phyloP scores from a whole-genome alignment of 2,888 invertebrate species.

The Cantharis flavilabris region DNA sequence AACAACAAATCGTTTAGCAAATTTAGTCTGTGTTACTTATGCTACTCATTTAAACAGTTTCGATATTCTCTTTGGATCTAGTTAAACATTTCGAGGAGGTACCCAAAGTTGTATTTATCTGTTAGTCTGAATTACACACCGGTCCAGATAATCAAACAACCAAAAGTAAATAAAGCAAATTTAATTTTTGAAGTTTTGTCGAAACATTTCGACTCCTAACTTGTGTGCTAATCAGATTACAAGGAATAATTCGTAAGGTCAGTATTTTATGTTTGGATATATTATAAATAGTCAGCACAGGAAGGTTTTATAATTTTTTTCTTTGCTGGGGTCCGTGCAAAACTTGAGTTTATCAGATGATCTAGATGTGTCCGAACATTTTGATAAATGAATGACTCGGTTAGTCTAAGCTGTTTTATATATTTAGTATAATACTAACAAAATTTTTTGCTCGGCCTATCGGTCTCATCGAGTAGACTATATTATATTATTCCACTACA shows the following conservation, averaged over 20 bases:
- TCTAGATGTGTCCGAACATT: no score
- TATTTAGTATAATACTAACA: no score
- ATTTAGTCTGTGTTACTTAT: slow-evolving; percentile 6
- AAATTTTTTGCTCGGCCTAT: background rate
- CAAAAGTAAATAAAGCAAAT: background rate
- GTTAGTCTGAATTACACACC: background rate
- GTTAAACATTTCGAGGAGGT: slow-evolving; percentile 2
- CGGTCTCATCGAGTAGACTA: background rate
- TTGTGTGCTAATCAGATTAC: background rate
- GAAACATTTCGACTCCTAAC: background rate
- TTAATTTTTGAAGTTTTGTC: background rate
- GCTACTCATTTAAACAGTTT: slow-evolving; percentile 11
- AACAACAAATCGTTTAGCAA: slow-evolving; percentile 11
- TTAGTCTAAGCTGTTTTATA: no score
- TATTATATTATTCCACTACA: no score
- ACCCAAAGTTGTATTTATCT: background rate
- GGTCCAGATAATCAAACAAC: background rate
- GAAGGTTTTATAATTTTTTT: no score
- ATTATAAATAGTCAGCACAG: no score
- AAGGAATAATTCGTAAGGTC: no score
- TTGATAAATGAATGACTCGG: no score
- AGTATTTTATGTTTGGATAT: no score
- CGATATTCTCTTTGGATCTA: slow-evolving; percentile 4
- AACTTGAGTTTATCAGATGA: no score
- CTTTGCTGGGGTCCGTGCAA: no score